These are phyloP conservation scores for Zaprionus gabonicus DNA, from an alignment of 1,140 invertebrate species.

Conservation along the genomic window DNA sequence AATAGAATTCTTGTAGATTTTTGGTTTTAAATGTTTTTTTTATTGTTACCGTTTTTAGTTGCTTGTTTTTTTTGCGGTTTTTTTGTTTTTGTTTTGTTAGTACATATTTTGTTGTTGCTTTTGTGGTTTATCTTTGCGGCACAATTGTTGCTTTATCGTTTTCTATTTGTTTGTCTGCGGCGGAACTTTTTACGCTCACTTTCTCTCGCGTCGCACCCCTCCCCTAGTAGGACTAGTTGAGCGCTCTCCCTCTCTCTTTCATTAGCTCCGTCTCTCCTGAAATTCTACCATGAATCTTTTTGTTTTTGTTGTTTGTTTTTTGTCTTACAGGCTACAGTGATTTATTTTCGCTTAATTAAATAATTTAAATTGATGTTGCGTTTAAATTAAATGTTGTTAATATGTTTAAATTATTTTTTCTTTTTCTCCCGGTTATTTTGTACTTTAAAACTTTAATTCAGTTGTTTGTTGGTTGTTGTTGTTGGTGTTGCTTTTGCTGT, in stretches of 20 bases:
- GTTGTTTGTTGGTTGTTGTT: constrained; percentile 73
- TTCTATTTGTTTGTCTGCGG: constrained; percentile 38
- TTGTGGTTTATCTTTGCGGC: constrained; percentile 69
- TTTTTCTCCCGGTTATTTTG: constrained; percentile 83
- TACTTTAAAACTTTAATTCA: constrained; percentile 84
- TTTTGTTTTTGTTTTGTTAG: constrained; percentile 27
- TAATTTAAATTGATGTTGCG: constrained; percentile 82
- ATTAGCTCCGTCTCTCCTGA: constrained; percentile 28
- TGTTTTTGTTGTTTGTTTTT: constrained; percentile 34
- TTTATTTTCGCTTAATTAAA: constrained; percentile 61
- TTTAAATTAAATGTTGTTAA: constrained; percentile 77
- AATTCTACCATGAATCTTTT: constrained; percentile 23
- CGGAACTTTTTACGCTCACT: constrained; percentile 37
- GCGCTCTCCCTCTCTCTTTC: constrained; percentile 14
- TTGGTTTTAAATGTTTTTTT: constrained; percentile 82
- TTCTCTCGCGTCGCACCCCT: constrained; percentile 27
- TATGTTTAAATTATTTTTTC: constrained; percentile 77
- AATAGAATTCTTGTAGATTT: constrained; percentile 83
- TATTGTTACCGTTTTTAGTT: constrained; percentile 75
- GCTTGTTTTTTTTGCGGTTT: constrained; percentile 62
- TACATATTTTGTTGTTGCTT: constrained; percentile 40
- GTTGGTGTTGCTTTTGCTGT: constrained; percentile 64
- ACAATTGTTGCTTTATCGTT: constrained; percentile 79
- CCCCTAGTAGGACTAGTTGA: constrained; percentile 1
- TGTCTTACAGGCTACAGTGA: constrained; percentile 55